Conservation (phyloP, 2,888 invertebrate genomes). For the Cantharis rustica region DNA sequence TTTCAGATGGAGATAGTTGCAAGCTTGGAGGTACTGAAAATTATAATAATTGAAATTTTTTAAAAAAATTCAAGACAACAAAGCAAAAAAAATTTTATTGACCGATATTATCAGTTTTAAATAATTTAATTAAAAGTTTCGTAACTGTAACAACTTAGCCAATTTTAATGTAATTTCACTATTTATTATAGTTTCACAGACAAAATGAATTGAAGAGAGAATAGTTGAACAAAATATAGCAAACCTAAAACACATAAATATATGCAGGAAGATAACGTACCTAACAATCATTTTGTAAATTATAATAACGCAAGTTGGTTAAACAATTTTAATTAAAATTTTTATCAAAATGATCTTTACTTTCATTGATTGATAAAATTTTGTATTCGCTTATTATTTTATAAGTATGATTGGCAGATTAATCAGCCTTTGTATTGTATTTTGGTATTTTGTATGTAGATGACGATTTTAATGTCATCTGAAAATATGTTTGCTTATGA, state of each 20-base stretch:
- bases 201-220: background rate
- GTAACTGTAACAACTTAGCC: background rate
- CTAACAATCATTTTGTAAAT: background rate
- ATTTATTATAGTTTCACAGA: background rate
- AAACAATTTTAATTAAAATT: background rate
- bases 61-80: background rate
- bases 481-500: background rate
- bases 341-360: background rate
- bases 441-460: background rate
- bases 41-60: background rate
- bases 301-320: background rate
- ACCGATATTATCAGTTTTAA: background rate
- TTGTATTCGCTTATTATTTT: background rate
- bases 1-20: slow-evolving; percentile 53
- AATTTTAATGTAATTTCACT: background rate
- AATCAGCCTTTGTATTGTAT: background rate
- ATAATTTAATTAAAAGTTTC: background rate
- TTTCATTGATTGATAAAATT: background rate
- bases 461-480: background rate
- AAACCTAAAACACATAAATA: background rate
- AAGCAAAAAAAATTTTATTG: background rate
- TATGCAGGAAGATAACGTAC: background rate
- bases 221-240: background rate
- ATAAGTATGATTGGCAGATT: background rate
- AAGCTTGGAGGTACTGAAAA: slow-evolving; percentile 55